A percentile compares a stretch with the other conserved stretches of the same genome.
Conservation (phyloP, 2,797 vertebrate species). For the Pseudotriccus pelzelni region DNA sequence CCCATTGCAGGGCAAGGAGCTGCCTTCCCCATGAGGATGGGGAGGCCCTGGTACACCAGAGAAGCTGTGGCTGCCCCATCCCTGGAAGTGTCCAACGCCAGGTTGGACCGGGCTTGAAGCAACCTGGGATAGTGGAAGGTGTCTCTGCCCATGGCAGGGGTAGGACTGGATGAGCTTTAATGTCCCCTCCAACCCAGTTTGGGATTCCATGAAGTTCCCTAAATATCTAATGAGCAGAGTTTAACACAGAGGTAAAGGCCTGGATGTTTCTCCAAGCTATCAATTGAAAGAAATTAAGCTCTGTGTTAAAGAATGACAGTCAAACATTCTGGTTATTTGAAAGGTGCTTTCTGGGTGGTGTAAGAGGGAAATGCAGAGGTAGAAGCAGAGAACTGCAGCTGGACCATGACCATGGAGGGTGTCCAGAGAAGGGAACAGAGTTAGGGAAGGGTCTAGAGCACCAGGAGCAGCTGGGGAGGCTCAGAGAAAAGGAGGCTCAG, state of each 20-base stretch:
- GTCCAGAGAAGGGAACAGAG: background rate
- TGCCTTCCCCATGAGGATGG: background rate
- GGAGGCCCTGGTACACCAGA: background rate
- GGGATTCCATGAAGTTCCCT: background rate
- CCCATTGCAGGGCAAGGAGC: accelerated
- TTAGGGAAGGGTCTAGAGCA: background rate
- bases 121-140: background rate
- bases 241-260: background rate
- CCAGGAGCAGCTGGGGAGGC: background rate
- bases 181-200: background rate
- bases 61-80: background rate
- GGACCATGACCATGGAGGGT: accelerated
- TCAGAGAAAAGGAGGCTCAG: background rate
- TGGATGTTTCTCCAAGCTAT: background rate
- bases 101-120: background rate
- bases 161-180: accelerated
- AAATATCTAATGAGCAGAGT: background rate
- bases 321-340: background rate
- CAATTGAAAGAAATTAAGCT: background rate
- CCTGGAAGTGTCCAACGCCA: background rate
- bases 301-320: too few relatives aligned
- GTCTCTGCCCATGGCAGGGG: background rate
- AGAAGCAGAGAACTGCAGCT: background rate
- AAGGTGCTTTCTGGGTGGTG: background rate
- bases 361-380: background rate